Base-by-base conservation (phyloP, 2,888 invertebrate genomes). In the Rhyacophila evoluta region DNA sequence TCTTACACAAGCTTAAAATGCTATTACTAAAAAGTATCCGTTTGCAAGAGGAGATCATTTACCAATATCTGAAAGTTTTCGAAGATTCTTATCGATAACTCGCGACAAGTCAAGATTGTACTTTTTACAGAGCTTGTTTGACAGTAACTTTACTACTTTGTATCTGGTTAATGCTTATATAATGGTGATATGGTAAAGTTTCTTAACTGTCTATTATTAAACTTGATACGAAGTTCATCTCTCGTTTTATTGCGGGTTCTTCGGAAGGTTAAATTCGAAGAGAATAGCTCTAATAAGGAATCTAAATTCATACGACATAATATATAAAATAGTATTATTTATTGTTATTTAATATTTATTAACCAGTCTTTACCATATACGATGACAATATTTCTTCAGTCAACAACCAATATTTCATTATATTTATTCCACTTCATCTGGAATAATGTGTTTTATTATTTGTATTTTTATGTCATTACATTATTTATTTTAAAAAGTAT, bases 181-280 rank as follows among this genome's bases (percentile, higher is more conserved):
- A 55, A 55, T 55, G 55, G 55, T 55, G 55, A 55, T 55, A 55
- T 55, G 55, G 25, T 55, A 55, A 55, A 55, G 55, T 55, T 55
- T 10, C 55, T 55, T 55, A 55, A 55, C 55, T 55, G 55, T 55
- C 55, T 19, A 55, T 55, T 55, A 55, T n/a, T 19, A 55, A 55
- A 55, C 55, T 55, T 19, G 55, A 55, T 55, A 25, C 8, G 25
- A 55, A 55, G 55, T 55, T 55, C 8, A 55, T 19, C 8, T 10
- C 15, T 19, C 55, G 15, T 55, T 55, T 55, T 55, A 55, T 55
- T 55, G 55, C 25, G 55, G 19, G 6, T 19, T 55, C 55, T 19
- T 55, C 10, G 55, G 55, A 55, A 55, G 55, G 55, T 55, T 55
- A 55, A 55, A 15, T 12, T n/a, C 55, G 6, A 55, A 55, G 55